Evolutionary conservation across 2,888 invertebrate species (phyloP).

Genomic region (Matsumyia berberina): DNA sequence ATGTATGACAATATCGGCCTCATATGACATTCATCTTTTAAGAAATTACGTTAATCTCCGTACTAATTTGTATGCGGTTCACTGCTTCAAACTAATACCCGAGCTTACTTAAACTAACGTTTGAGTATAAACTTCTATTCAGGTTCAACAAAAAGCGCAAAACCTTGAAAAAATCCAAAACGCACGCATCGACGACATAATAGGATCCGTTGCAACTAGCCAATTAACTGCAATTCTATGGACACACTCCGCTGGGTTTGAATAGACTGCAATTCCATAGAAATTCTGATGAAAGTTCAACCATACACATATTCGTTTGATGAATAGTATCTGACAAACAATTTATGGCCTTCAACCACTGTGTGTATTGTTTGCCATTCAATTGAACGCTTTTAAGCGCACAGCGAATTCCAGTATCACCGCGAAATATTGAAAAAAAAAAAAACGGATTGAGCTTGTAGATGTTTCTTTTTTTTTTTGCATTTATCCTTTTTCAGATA

Average conservation of each 20-base stretch:
- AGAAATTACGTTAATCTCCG: too few relatives aligned
- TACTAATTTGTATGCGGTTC: too few relatives aligned
- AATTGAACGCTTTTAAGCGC: constrained; percentile 19
- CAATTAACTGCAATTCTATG: constrained; percentile 37
- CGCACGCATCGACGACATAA: constrained; percentile 8
- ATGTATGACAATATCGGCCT: too few relatives aligned
- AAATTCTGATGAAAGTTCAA: constrained; percentile 13
- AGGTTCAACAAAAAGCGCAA: constrained; percentile 28
- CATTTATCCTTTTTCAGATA: background rate
- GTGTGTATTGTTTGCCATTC: constrained; percentile 12
- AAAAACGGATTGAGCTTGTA: background rate
- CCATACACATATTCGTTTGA: constrained; percentile 13
- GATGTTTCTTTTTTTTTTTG: background rate
- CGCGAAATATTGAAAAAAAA: background rate
- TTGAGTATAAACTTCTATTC: background rate
- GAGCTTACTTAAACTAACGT: too few relatives aligned
- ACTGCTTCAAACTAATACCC: too few relatives aligned
- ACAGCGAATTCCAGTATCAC: constrained; percentile 8
- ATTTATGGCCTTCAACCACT: constrained; percentile 43
- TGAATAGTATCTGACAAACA: constrained; percentile 42
- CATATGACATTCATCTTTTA: too few relatives aligned
- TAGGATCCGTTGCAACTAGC: constrained; percentile 12
- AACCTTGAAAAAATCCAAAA: constrained; percentile 18
- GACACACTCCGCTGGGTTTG: constrained; percentile 7
- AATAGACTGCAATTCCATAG: constrained; percentile 18